Base-by-base conservation (phyloP, 2,113 vertebrate genomes). In the Chaenocephalus aceratus region DNA sequence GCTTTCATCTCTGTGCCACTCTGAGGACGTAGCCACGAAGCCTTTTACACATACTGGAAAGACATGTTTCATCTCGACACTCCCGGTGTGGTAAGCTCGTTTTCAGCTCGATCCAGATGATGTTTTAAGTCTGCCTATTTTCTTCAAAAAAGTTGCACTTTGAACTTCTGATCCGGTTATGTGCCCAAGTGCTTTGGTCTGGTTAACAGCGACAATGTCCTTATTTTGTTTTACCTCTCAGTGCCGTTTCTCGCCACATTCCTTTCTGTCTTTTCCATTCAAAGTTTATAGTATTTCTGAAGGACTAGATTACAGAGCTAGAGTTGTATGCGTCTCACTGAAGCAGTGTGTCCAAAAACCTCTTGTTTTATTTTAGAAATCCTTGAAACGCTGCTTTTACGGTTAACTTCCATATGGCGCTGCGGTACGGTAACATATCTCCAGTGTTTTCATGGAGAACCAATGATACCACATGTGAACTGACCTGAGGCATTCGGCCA, bases 301-400 rank as follows among this genome's bases (percentile, higher is more conserved):
- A 82, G 63, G 89, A 62, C 62, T 83, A 59, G 78, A 92, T 90
- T 90, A 89, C 70, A 88, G 86, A 72, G 72, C 66, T 77, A 23
- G 44, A 77, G 48, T 77, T 79, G 85, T 65, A 73, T 76, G 63
- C 58, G 51, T 79, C 51, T 86, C 73, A 81, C 51, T 86, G 69
- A 57, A 81, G 69, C 84, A 21, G 65, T 41, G 74, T 63, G 23
- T 87, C 57, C 58, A 41, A 68, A 74, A 84, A 53, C 57, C 58
- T 85, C 66, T 75, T 86, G 86, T 89, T 83, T 89, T 87, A 63
- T 88, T 91, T 91, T 70, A 84, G 73, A 85, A 77, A 13, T 79
- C 53, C 3, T 59, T 86, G 75, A 79, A 82, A 70, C 56, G 3
- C 51, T 67, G 15, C 23, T 75, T 75, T 74, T 54, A 65, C 58